phyloP scores from a whole-genome alignment of 2,888 invertebrate species.

The Drosophila kuntzei region DNA sequence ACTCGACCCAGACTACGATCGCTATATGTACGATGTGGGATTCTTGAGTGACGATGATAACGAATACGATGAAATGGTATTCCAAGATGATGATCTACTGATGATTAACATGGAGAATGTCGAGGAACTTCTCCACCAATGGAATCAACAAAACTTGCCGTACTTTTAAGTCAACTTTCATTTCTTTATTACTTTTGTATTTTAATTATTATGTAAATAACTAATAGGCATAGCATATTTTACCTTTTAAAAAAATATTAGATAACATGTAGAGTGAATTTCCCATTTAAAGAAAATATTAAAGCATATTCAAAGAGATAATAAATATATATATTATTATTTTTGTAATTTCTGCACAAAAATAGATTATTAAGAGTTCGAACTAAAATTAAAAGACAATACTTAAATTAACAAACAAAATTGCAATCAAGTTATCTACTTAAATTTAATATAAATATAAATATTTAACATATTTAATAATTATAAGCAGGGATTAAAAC shows the following conservation, averaged over 20 bases:
- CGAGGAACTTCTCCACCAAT: conserved; percentile 5
- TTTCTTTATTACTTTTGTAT: neutral
- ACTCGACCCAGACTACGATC: conserved; percentile 33
- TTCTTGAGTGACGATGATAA: conserved; percentile 42
- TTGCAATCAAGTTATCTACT: no score
- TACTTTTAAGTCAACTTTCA: neutral
- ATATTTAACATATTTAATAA: no score
- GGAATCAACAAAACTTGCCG: neutral
- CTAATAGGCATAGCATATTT: neutral
- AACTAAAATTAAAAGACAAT: no score
- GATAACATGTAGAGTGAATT: neutral
- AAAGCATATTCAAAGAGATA: neutral
- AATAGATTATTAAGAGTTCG: no score
- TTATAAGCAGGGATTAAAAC: no score
- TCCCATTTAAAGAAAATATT: neutral
- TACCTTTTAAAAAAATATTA: neutral
- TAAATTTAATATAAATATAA: no score
- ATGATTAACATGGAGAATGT: neutral
- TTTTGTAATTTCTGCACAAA: no score
- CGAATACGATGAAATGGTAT: neutral
- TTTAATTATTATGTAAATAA: neutral
- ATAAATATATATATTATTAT: no score
- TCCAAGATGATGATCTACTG: conserved; percentile 20
- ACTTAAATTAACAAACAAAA: no score
- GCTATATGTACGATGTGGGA: conserved; percentile 25